phyloP scores from a whole-genome alignment of 2,113 vertebrate genomes.

The Pogona vitticeps region DNA sequence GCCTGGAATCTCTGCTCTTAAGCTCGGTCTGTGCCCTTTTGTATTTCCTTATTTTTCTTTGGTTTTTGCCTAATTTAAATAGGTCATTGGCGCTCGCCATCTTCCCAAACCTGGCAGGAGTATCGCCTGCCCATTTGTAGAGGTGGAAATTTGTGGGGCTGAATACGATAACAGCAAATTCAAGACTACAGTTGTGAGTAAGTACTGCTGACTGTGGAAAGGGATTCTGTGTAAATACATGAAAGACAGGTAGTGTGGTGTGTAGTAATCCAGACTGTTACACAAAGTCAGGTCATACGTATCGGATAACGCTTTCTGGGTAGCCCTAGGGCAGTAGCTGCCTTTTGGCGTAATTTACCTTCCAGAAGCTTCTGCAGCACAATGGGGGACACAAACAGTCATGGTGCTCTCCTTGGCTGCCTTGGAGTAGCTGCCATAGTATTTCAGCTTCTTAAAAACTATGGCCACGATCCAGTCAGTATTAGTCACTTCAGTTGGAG shows the following conservation, averaged over 20 bases:
- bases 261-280: not conserved
- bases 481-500: not conserved
- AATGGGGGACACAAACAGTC: too few relatives aligned
- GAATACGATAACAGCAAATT: conserved; percentile 89
- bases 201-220: conserved; percentile 61
- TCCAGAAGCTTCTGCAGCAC: not conserved
- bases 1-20: not conserved
- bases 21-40: not conserved
- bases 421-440: not conserved
- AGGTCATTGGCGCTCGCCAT: conserved; percentile 94
- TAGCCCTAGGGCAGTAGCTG: too few relatives aligned
- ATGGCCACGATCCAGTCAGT: not conserved
- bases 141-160: conserved; percentile 90
- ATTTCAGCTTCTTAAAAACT: not conserved
- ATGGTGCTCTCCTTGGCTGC: too few relatives aligned
- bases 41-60: not conserved
- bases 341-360: not conserved
- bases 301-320: too few relatives aligned
- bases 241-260: not conserved
- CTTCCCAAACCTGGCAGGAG: conserved; percentile 91
- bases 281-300: too few relatives aligned
- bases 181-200: conserved; percentile 90
- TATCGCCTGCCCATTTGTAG: conserved; percentile 94
- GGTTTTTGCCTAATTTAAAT: conserved; percentile 10
- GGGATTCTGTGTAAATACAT: not conserved